Conservation (phyloP, 2,888 invertebrate species). For the Cataglyphis altisquamis region DNA sequence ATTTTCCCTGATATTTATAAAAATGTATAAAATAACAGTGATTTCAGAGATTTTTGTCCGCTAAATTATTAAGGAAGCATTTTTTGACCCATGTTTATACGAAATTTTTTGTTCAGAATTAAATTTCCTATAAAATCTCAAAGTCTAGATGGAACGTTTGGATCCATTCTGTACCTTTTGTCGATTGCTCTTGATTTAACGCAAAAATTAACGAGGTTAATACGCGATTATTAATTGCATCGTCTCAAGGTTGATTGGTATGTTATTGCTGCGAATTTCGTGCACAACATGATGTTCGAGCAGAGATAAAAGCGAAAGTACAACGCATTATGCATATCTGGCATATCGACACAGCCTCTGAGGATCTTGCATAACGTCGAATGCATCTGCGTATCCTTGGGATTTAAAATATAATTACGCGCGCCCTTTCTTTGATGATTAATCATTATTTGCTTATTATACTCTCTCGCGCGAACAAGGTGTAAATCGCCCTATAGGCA, state of each 20-base stretch:
- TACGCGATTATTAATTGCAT: neutral
- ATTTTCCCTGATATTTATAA: too few species aligned
- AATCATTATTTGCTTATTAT: slow-evolving; percentile 29
- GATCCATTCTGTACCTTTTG: too few species aligned
- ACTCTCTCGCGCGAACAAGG: neutral
- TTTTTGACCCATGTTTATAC: too few species aligned
- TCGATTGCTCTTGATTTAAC: neutral
- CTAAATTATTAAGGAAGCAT: too few species aligned
- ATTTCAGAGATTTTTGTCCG: too few species aligned
- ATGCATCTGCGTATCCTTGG: slow-evolving; percentile 3
- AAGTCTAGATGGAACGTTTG: too few species aligned
- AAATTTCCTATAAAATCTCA: too few species aligned
- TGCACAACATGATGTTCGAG: neutral
- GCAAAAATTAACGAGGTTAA: neutral
- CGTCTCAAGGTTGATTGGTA: neutral
- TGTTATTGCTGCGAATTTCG: neutral
- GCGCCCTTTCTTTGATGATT: slow-evolving; percentile 19
- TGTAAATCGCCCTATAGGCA: neutral
- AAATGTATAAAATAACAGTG: too few species aligned
- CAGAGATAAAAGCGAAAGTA: slow-evolving; percentile 12
- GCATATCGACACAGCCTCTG: neutral
- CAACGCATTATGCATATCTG: neutral
- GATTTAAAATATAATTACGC: slow-evolving; percentile 7
- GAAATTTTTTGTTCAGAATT: too few species aligned
- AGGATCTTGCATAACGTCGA: neutral